These are phyloP conservation scores for Macquaria australasica DNA, from an alignment of 2,113 vertebrate genomes.

Conservation along the genomic window DNA sequence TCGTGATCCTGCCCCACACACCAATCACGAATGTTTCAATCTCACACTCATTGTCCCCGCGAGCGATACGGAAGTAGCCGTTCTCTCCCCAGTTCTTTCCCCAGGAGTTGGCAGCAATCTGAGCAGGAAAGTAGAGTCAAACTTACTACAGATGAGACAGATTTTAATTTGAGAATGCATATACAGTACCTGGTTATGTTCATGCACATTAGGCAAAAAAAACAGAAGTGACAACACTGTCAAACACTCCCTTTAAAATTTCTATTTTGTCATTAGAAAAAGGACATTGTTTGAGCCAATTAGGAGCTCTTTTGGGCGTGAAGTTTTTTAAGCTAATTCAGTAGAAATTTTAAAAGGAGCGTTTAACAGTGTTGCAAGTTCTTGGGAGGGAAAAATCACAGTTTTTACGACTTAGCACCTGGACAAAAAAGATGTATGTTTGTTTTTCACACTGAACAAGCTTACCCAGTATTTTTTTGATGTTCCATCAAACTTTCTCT, in stretches of 20 bases:
- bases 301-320: neutral
- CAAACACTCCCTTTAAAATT: neutral
- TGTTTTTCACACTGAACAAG: neutral
- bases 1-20: conserved; percentile 93
- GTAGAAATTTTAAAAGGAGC: neutral
- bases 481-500: conserved; percentile 85
- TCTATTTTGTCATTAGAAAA: neutral
- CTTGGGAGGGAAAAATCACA: neutral
- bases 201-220: neutral
- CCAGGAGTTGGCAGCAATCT: conserved; percentile 98
- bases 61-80: conserved; percentile 93
- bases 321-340: neutral
- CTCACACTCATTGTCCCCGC: conserved; percentile 94
- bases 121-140: conserved; percentile 20
- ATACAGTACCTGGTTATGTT: neutral
- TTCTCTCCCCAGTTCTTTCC: conserved; percentile 94
- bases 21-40: conserved; percentile 96
- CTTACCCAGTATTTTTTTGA: conserved; percentile 95
- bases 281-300: neutral
- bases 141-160: neutral
- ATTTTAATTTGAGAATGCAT: neutral
- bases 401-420: neutral
- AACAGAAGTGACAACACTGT: neutral
- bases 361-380: neutral
- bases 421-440: neutral